Percentiles rank a stretch among this genome's conserved stretches.
phyloP scores from a whole-genome alignment of 2,797 vertebrate species.

The Gambelia wislizenii region DNA sequence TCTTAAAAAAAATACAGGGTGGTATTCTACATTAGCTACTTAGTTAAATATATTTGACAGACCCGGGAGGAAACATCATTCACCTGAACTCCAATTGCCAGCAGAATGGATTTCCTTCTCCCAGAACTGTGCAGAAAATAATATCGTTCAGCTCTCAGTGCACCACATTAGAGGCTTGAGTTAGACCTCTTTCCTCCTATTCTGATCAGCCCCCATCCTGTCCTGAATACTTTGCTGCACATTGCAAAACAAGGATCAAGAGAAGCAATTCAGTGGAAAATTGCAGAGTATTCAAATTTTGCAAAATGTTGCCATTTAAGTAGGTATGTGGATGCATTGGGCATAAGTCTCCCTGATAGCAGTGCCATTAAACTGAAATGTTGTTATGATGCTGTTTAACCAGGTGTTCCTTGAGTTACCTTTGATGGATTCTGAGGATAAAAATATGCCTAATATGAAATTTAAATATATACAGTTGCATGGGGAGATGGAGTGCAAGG shows the following conservation, averaged over 20 bases:
- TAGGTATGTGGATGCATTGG: not conserved
- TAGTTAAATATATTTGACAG: too few relatives aligned
- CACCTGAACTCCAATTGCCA: too few relatives aligned
- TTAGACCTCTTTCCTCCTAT: not conserved
- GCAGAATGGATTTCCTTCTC: too few relatives aligned
- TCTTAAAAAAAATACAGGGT: too few relatives aligned
- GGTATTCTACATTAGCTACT: too few relatives aligned
- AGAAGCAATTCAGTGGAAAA: not conserved
- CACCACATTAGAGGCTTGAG: not conserved
- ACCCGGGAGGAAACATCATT: too few relatives aligned
- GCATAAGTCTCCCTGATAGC: not conserved
- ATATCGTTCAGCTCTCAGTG: not conserved
- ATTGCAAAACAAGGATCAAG: not conserved
- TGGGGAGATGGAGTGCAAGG: not conserved
- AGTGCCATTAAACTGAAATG: not conserved
- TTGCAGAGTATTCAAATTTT: slow-evolving; percentile 20
- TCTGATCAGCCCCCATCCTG: not conserved
- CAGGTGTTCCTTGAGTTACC: not conserved
- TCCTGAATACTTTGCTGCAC: not conserved
- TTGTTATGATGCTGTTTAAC: rapidly evolving
- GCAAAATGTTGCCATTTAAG: slow-evolving; percentile 11
- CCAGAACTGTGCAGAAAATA: too few relatives aligned
- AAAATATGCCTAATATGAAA: not conserved
- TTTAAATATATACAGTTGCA: not conserved
- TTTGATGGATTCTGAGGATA: slow-evolving; percentile 2